A percentile compares a stretch with the other conserved stretches of the same genome.
These are phyloP conservation scores for Cosmorhoe ocellata DNA, from an alignment of 2,888 invertebrate genomes.

Conservation along the genomic window DNA sequence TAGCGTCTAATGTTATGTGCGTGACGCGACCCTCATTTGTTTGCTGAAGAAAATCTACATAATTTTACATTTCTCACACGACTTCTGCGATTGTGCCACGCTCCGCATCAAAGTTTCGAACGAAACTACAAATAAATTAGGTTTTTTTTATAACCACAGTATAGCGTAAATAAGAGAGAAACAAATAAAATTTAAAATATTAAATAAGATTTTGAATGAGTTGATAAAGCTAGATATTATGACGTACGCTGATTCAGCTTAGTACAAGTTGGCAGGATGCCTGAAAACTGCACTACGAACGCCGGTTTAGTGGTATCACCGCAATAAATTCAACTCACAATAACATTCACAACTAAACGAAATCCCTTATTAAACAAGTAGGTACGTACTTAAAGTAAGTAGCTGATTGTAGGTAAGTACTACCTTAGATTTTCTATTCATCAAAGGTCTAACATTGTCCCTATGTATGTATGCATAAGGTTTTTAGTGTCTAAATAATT, in stretches of 20 bases:
- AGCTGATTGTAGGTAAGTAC: no score
- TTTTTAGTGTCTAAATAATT: no score
- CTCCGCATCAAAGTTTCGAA: conserved; percentile 26
- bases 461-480: no score
- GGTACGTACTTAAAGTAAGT: no score
- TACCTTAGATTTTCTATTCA: no score
- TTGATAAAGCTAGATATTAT: conserved; percentile 18
- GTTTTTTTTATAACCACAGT: not conserved
- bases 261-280: conserved; percentile 20
- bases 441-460: no score
- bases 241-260: conserved; percentile 20
- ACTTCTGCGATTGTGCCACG: conserved; percentile 41
- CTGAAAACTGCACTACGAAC: conserved; percentile 8
- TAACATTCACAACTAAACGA: not conserved
- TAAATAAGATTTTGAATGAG: not conserved
- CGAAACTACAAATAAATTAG: conserved; percentile 14
- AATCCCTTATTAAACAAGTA: no score
- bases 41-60: conserved; percentile 48
- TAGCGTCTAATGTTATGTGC: conserved; percentile 40
- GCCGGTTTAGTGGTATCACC: conserved; percentile 7
- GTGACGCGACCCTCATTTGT: conserved; percentile 53
- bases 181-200: not conserved
- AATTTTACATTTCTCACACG: conserved; percentile 54
- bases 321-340: conserved; percentile 12
- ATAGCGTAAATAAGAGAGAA: not conserved